Conservation (phyloP, 2,113 vertebrate genomes). For the Nicator chloris region DNA sequence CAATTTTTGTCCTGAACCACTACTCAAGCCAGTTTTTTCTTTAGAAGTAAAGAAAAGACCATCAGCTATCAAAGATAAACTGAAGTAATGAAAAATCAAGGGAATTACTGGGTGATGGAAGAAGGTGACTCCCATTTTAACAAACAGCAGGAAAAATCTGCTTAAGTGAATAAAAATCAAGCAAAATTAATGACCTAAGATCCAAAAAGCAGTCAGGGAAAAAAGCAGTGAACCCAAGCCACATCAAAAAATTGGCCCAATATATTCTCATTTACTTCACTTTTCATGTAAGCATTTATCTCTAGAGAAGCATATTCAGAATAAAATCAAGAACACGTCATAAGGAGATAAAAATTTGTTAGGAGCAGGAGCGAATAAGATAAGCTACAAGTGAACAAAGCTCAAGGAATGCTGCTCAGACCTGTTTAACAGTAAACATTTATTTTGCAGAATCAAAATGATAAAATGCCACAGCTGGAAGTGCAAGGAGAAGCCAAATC, state of each 20-base stretch:
- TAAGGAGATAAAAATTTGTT: not conserved
- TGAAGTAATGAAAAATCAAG: not conserved
- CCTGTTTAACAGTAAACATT: not conserved
- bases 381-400: slow-evolving; percentile 6
- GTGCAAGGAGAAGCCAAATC: not conserved
- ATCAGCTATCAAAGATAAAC: not conserved
- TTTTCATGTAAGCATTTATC: not conserved
- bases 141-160: not conserved
- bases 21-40: not conserved
- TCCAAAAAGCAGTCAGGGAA: not conserved
- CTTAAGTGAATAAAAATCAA: not conserved
- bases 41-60: not conserved
- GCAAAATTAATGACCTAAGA: not conserved
- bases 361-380: not conserved
- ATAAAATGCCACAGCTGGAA: not conserved
- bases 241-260: not conserved
- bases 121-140: not conserved
- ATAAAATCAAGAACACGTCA: not conserved
- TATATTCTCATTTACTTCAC: not conserved
- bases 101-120: not conserved
- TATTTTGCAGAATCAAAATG: not conserved
- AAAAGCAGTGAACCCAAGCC: not conserved
- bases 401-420: slow-evolving; percentile 16
- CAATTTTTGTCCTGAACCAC: not conserved
- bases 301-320: not conserved